Base-by-base conservation (phyloP, 1,140 invertebrate species). In the Penaeus vannamei region DNA sequence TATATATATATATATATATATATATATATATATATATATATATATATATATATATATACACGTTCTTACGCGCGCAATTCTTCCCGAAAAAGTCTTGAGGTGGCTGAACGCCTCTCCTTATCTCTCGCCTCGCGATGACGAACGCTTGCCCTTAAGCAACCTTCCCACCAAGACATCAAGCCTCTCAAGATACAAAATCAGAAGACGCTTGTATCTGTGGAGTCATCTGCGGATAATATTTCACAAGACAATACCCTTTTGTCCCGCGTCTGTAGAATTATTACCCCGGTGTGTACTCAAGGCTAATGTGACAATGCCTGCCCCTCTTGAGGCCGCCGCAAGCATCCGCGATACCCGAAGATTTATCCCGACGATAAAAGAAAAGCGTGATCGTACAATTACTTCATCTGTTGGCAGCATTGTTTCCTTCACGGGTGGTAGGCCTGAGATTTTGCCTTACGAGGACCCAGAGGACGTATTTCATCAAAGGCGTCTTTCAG, bases 241-340 rank as follows among this genome's bases (percentile, higher is more conserved):
- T 83, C 60, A 83, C 81, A 83, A 83, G 81, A 83, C 59, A 83
- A 83, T 83, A 36, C 81, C 20, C 81, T 62, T 62, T 83, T 83
- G 81, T 83, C 53, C 23, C n/a, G 4, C 10, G 81, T 22, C 26
- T 26, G 20, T 22, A 32, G 81, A 83, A 62, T 62, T 83, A 83
- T 83, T 62, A 60, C 59, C 61, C 59, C 36, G 23, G 32, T 84
- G 32, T 66, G 29, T 84, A 36, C 59, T 66, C 82, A 84, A 84
- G 82, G 61, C 82, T 84, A 66, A 84, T 84, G 61, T 84, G 61
- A 84, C 82, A 84, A 83, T 36, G 62, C 60, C 82, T 53, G 53
- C 46, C 32, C 36, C 61, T 20, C 82, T n/a, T n/a, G 17, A 36
- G 36, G 32, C 53, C 20, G 53, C 53, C 59, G n/a, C 32, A 32